Base-by-base conservation (phyloP, 2,888 invertebrate species). In the Tenthredo distinguenda region DNA sequence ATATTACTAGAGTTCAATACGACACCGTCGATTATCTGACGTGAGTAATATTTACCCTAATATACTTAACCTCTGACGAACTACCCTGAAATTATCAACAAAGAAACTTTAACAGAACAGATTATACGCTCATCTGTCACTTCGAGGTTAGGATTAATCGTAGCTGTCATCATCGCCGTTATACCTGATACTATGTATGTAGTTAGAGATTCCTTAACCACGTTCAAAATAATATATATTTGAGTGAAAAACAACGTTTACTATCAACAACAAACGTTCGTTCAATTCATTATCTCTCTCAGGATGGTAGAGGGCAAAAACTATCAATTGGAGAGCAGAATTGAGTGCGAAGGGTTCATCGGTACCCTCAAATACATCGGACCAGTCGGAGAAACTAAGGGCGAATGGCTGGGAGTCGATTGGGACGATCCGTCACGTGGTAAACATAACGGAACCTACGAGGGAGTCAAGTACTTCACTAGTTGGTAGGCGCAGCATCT, bases 361-460 rank as follows among this genome's bases (percentile, higher is more conserved):
- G 95, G 95, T 58, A 95, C 94, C 50, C 91, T 96, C 15, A 93
- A 93, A 86, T 96, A 94, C 89, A 91, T 95, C 81, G 96, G 96
- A 31, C 89, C 92, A 58, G 94, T 95, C 18, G 94, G 94, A 4
- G 89, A 91, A 21, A 93, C 92, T 6, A 92, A 91, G 86, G 93
- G 93, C 85, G 88, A 91, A 86, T 99, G 99, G 99, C 94, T 98
- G 85, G 99, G 99, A 0, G 96, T 99, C n/a, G 99, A 99, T 92
- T 99, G 99, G 99, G 99, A 99, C 93, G 96, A 98, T 90, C 95
- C 96, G 3, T 94, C 94, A 9, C 95, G 99, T 90, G 99, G 99
- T 1, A 99, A 98, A 93, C 99, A 99, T 92, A 96, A 98, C 94
- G 99, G 99, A 0, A 95, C 95, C 71, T 95, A 98, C 68, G 96